Evolutionary conservation across 2,113 vertebrate species (phyloP), one percentile per base, ranked within the genome.

Genomic region (Tenebrosternarchus preto): DNA sequence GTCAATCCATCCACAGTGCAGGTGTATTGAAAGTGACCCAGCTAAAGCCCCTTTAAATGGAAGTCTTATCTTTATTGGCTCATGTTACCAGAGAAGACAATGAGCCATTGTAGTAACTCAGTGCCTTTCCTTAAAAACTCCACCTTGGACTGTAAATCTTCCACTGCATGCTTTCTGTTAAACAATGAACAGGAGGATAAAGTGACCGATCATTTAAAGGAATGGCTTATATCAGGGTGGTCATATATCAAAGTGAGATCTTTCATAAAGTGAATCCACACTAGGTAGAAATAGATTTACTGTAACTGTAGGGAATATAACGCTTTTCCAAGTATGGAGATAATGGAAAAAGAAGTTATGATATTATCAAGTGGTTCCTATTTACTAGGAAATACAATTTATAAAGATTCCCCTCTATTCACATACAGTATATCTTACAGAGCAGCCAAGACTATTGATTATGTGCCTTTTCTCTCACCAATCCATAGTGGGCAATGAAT

Each of bases 11-110:
- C 73, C 36, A 85, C 76, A 82, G 82, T 56, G 68, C n/a, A 56
- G 68, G 27, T 75, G 79, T 73, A 59, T 56, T 55, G 73, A 76
- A 60, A 68, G 61, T 80, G 68, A 57, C 63, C 73, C 69, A 73
- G 68, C 64, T 71, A 68, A 64, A 12, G 72, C 22, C 29, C 33
- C 55, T 80, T 64, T 79, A 69, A 80, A 71, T 83, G 53, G 17
- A 79, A 63, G 83, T 83, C 83, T 91, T 89, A 89, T 91, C 87
- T 91, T 91, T 89, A 89, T 67, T 5, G 33, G 72, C 73, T 78
- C 55, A 53, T 8, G 19, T 67, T 68, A 66, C 29, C 53, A 83
- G 75, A 43, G 17, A 20, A 56, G 64, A 68, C 39, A 84, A 86
- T 87, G 15, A 67, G 22, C 5, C 15, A 66, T 22, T 50, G 61